Conservation (phyloP, 2,113 vertebrate genomes). For the Halcyon senegalensis region DNA sequence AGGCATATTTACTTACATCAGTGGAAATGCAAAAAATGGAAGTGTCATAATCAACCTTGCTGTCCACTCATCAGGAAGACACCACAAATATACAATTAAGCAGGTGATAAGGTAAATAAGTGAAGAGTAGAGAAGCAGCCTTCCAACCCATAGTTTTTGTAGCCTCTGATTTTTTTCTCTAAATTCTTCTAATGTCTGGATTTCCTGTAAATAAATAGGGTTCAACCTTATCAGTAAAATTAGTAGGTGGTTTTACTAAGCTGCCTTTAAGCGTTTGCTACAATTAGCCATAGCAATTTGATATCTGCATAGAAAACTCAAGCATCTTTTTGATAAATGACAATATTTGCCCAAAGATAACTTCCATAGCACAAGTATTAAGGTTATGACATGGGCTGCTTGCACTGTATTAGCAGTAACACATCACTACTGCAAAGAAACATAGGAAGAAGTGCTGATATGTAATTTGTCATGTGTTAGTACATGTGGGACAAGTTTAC, state of each 20-base stretch:
- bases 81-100: constrained; percentile 91
- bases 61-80: constrained; percentile 90
- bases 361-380: not conserved
- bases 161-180: constrained; percentile 93
- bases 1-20: constrained; percentile 87
- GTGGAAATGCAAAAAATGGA: constrained; percentile 90
- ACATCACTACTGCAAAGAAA: not conserved
- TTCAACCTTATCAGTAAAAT: not conserved
- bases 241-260: not conserved
- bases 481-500: not conserved
- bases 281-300: not conserved
- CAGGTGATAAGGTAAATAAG: constrained; percentile 87
- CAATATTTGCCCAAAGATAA: not conserved
- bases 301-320: not conserved
- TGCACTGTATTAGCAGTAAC: not conserved
- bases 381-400: not conserved
- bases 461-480: not conserved
- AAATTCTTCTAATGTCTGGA: constrained; percentile 91
- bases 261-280: not conserved
- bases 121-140: constrained; percentile 90
- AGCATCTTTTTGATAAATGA: not conserved
- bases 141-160: constrained; percentile 92
- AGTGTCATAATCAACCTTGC: constrained; percentile 86
- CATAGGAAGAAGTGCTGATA: not conserved
- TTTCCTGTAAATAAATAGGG: constrained; percentile 82